A percentile compares a stretch with the other conserved stretches of the same genome.
phyloP scores from a whole-genome alignment of 2,888 invertebrate genomes.

The Lapara coniferarum region DNA sequence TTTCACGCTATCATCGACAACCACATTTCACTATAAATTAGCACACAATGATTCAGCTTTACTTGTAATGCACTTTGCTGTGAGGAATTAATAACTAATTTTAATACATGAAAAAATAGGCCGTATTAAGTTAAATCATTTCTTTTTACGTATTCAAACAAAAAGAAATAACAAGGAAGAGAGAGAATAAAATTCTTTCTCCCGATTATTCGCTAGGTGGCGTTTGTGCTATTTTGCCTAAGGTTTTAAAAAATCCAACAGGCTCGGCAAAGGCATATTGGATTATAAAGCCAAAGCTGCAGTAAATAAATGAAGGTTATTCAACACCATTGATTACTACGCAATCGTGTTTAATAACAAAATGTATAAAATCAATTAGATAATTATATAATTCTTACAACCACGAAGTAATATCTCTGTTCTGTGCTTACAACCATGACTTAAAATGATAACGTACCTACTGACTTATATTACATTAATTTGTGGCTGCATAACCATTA shows the following conservation, averaged over 20 bases:
- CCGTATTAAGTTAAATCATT: slow-evolving; percentile 60
- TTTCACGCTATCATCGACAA: slow-evolving; percentile 80
- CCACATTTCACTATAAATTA: slow-evolving; percentile 75
- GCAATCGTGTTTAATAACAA: no score
- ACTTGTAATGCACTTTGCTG: slow-evolving; percentile 52
- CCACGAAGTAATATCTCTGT: no score
- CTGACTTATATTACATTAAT: no score
- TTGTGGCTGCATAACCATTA: no score
- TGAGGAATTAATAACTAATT: slow-evolving; percentile 47
- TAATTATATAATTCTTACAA: no score
- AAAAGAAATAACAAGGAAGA: slow-evolving; percentile 65
- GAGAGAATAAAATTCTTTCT: slow-evolving; percentile 54
- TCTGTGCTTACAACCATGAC: no score
- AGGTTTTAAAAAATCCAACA: not conserved
- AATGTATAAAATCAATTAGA: no score
- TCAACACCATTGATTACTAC: no score
- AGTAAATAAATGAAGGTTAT: no score
- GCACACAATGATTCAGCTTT: slow-evolving; percentile 59
- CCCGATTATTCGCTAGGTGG: slow-evolving; percentile 55
- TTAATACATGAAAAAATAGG: slow-evolving; percentile 58
- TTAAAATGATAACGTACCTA: no score
- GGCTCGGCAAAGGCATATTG: not conserved
- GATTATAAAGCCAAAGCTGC: not conserved
- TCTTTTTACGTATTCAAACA: slow-evolving; percentile 60
- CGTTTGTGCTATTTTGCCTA: slow-evolving; percentile 37